Base-by-base conservation (phyloP, 2,888 invertebrate species). In the Nemotelus nigrinus region DNA sequence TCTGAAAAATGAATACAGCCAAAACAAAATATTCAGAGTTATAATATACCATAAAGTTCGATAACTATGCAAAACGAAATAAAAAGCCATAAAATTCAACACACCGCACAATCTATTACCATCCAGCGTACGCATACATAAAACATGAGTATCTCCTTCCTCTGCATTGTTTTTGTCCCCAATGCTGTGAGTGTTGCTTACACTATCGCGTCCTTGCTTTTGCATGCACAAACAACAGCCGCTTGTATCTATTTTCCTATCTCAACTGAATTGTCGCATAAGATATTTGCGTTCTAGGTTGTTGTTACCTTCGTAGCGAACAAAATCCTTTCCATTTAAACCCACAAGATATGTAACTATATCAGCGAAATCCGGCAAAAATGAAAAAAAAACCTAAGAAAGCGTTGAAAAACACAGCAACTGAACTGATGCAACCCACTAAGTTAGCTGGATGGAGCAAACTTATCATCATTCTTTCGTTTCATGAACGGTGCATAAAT, bases 81-180 rank as follows among this genome's bases (percentile, higher is more conserved):
- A 50, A 50, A 60, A 60, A 3, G 60, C 10, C 4, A 55, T 41
- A 41, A 70, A 70, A 43, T 70, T 53, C 55, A 55, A 70, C 53
- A 55, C 41, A 53, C 65, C 6, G 47, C 43, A 55, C 43, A n/a
- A 43, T 70, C 65, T 43, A 71, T 55, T 60, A 57, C 48, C 60
- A 74, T 48, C 63, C 25, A 41, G 39, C 70, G 43, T 55, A 70
- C 55, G 41, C 60, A 63, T 74, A 60, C 74, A 74, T 74, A 74
- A 72, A 72, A 74, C 63, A 74, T 74, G 47, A 41, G 50, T 2
- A 41, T 43, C 25, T 25, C 25, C 25, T 25, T 1, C 25, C 25
- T 25, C 47, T 5, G 65, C n/a, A 65, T 1, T n/a, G 65, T 45
- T 65, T 5, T 8, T 50, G 50, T 50, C 50, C 50, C 8, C 8